Conservation (phyloP, 37 sponge, comb jelly and placozoan genomes). For the Chondrilla cf. caribensis region DNA sequence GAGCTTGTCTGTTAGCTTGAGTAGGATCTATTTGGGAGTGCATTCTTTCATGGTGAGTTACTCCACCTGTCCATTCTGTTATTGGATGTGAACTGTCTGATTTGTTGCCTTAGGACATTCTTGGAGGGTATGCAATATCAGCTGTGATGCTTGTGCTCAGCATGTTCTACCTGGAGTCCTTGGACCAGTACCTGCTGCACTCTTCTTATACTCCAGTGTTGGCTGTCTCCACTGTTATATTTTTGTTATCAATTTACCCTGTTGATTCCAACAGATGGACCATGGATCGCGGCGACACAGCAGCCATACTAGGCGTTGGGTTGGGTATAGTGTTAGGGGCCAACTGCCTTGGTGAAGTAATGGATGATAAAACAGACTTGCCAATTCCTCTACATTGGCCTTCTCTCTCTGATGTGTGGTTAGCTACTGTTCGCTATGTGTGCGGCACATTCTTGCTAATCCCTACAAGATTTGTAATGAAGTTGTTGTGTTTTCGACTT, state of each 20-base stretch:
- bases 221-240: slow-evolving; percentile 28
- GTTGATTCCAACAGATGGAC: slow-evolving; percentile 69
- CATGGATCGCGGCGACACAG: slow-evolving; percentile 88
- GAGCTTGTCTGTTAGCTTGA: slow-evolving; percentile 73
- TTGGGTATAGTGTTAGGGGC: slow-evolving; percentile 44
- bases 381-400: slow-evolving; percentile 51
- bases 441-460: slow-evolving; percentile 77
- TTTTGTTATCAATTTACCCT: slow-evolving; percentile 80
- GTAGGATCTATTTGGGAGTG: slow-evolving; percentile 87
- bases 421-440: slow-evolving; percentile 57
- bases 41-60: slow-evolving; percentile 81
- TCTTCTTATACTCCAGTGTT: slow-evolving; percentile 15
- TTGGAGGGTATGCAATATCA: slow-evolving; percentile 68
- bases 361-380: slow-evolving; percentile 54
- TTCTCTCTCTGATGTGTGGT: slow-evolving; percentile 34
- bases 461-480: slow-evolving; percentile 75
- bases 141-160: slow-evolving; percentile 47
- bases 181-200: slow-evolving; percentile 56
- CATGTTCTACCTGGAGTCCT: slow-evolving; percentile 19
- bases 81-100: neutral
- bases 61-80: too few relatives aligned
- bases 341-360: slow-evolving; percentile 29
- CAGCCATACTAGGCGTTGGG: slow-evolving; percentile 66
- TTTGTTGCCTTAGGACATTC: slow-evolving; percentile 43
- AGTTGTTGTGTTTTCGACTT: slow-evolving; percentile 74